Conservation (phyloP, 2,888 invertebrate species). For the Crepidodera aurea region DNA sequence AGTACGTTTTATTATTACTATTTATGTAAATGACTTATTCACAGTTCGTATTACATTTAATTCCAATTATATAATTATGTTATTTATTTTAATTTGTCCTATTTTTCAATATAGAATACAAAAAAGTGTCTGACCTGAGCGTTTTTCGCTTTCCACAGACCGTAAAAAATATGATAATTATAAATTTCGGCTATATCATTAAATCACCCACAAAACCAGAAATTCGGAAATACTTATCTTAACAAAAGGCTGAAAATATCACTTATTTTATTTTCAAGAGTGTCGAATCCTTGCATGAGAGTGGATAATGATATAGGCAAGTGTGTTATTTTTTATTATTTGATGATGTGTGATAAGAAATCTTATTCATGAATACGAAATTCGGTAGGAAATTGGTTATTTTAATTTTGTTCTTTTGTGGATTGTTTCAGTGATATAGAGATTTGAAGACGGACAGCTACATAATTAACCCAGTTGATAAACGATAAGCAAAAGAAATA, state of each 20-base stretch:
- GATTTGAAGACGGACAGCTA: slow-evolving; percentile 6
- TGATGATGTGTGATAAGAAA: slow-evolving; percentile 30
- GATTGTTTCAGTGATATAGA: slow-evolving; percentile 15
- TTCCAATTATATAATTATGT: too few species aligned
- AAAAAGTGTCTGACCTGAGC: slow-evolving; percentile 1
- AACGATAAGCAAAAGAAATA: slow-evolving; percentile 5
- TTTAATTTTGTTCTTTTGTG: slow-evolving; percentile 25
- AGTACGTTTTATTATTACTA: too few species aligned
- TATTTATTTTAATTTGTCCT: background rate
- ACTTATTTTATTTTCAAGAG: slow-evolving; percentile 26
- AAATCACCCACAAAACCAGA: slow-evolving; percentile 41
- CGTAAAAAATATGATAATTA: slow-evolving; percentile 27
- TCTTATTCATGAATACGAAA: slow-evolving; percentile 31
- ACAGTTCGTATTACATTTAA: too few species aligned
- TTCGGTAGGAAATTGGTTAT: slow-evolving; percentile 34
- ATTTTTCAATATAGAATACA: background rate
- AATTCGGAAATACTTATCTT: slow-evolving; percentile 45
- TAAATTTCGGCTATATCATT: slow-evolving; percentile 34
- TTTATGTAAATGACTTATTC: too few species aligned
- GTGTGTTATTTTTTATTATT: slow-evolving; percentile 32
- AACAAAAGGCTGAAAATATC: slow-evolving; percentile 46
- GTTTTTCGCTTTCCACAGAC: slow-evolving; percentile 14
- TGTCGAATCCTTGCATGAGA: slow-evolving; percentile 26
- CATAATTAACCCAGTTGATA: slow-evolving; percentile 1
- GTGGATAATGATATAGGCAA: slow-evolving; percentile 28